A percentile compares a stretch with the other conserved stretches of the same genome.
Evolutionary conservation across 2,113 vertebrate species (phyloP).

Genomic region (Equus przewalskii): DNA sequence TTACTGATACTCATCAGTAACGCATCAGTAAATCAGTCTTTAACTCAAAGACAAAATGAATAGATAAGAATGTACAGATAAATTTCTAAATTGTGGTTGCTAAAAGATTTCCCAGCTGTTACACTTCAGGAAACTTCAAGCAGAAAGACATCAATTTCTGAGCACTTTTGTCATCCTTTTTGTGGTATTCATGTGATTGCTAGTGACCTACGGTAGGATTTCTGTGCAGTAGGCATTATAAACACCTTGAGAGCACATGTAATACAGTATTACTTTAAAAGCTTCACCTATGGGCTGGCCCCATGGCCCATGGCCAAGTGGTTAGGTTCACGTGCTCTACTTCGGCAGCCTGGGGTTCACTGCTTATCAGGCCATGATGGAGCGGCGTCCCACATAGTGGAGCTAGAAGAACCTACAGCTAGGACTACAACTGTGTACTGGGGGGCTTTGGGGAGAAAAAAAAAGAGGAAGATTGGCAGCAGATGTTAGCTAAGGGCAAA

Average conservation of each 20-base stretch:
- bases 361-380: too few species aligned
- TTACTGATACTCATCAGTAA: background rate
- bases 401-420: too few species aligned
- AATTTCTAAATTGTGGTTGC: background rate
- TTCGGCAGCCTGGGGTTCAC: too few species aligned
- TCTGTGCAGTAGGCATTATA: background rate
- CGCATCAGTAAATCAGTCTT: too few species aligned
- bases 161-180: slow-evolving; percentile 41
- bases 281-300: background rate
- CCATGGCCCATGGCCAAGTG: too few species aligned
- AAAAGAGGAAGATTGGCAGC: too few species aligned
- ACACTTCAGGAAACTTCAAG: slow-evolving; percentile 6
- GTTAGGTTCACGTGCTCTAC: too few species aligned
- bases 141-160: slow-evolving; percentile 38
- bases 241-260: background rate
- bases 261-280: background rate
- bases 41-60: slow-evolving; percentile 33
- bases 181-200: background rate
- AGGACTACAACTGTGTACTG: too few species aligned
- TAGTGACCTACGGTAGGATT: background rate
- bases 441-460: too few species aligned
- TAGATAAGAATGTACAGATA: background rate
- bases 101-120: slow-evolving; percentile 36
- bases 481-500: too few species aligned
- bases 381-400: too few species aligned